Evolutionary conservation across 2,888 invertebrate species (phyloP), one percentile per base, ranked within the genome.

Genomic region (Tetropium fuscum): DNA sequence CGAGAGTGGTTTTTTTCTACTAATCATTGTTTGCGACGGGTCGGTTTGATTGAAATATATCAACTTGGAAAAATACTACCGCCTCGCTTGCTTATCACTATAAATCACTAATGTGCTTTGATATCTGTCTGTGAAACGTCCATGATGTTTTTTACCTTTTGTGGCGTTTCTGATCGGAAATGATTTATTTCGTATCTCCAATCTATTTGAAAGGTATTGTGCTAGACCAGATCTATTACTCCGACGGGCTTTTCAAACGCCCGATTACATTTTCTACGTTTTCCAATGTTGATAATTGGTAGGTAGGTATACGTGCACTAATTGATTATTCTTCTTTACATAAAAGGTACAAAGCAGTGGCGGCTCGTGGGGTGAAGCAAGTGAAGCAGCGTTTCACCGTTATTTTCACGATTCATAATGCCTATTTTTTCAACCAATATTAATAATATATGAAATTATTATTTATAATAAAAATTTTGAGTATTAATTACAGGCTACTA

Each of bases 31-130:
- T 78, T 77, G 78, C 76, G 75, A 77, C 76, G 74, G 77, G 72
- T 70, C 70, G 73, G 74, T 76, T 77, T 80, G 79, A 80, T 80
- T 80, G 80, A 80, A 80, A 80, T 78, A 78, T 80, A 79, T 77
- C 76, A 78, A 76, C 74, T 73, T 72, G 70, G 75, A 74, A 77
- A 76, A 77, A 76, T 74, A 74, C 70, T 66, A 69, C 71, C 69
- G 73, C 71, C 69, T 71, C 71, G 74, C 66, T 70, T 71, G 74
- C 74, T 77, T 76, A 76, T 76, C 76, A 73, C 77, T 74, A 78
- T 77, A 76, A 78, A 78, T 78, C 77, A 76, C 76, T 76, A 75
- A 72, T 72, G 70, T 68, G 68, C 69, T 70, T 70, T 66, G 71
- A 72, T 72, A 73, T 69, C 72, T 72, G 72, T 74, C 74, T 66